Conservation (phyloP, 2,888 invertebrate species). For the Netelia inedita region DNA sequence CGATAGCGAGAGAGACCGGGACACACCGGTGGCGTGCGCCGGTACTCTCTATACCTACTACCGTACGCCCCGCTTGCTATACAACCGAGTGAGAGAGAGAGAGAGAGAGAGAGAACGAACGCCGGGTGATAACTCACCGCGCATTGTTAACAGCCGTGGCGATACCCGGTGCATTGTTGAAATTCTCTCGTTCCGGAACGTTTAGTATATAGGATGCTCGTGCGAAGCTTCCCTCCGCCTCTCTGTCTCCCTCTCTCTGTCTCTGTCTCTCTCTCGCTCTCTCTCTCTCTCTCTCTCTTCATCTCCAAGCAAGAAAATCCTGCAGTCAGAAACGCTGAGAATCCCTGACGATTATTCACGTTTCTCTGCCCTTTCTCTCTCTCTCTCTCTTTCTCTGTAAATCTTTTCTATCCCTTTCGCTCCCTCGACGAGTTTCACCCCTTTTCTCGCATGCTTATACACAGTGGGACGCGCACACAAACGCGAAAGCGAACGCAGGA, state of each 20-base stretch:
- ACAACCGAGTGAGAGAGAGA: slow-evolving; percentile 15
- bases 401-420: slow-evolving; percentile 44
- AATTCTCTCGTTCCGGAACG: slow-evolving; percentile 72
- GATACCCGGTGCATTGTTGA: slow-evolving; percentile 72
- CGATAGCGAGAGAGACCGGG: slow-evolving; percentile 62
- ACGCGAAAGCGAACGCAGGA: slow-evolving; percentile 43
- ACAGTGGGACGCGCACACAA: slow-evolving; percentile 1
- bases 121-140: slow-evolving; percentile 72
- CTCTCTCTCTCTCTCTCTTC: too few relatives aligned
- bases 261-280: too few relatives aligned
- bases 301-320: slow-evolving; percentile 58
- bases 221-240: slow-evolving; percentile 5
- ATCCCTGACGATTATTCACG: slow-evolving; percentile 68
- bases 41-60: slow-evolving; percentile 25
- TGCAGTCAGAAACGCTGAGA: slow-evolving; percentile 67
- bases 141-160: slow-evolving; percentile 73
- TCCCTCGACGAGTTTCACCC: slow-evolving; percentile 43
- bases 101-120: slow-evolving; percentile 38
- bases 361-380: slow-evolving; percentile 13
- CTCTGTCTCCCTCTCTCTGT: not conserved
- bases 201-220: slow-evolving; percentile 65
- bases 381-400: slow-evolving; percentile 29
- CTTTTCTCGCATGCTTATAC: slow-evolving; percentile 21
- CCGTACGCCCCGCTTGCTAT: slow-evolving; percentile 1
- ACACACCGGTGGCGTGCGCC: slow-evolving; percentile 55